Evolutionary conservation across 2,113 vertebrate genomes (phyloP).

Genomic region (Mus spicilegus): DNA sequence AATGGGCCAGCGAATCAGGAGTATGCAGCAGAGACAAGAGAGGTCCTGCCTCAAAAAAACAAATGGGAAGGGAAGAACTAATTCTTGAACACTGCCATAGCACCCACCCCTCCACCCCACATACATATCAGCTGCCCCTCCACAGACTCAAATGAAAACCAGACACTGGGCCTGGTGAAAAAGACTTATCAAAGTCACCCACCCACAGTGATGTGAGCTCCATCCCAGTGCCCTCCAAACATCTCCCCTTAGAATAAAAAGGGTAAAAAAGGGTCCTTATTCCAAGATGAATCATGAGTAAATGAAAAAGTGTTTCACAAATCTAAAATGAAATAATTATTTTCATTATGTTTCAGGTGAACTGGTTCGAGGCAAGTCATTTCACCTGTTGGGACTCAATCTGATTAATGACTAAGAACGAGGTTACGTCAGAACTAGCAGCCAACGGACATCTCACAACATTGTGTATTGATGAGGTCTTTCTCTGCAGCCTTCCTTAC

Average conservation of each 20-base stretch:
- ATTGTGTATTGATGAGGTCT: neutral
- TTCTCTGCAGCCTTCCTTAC: neutral
- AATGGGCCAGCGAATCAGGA: neutral
- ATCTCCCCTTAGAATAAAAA: neutral
- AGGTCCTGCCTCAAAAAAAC: neutral
- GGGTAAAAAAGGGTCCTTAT: neutral
- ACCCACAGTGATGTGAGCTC: neutral
- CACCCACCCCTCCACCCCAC: neutral
- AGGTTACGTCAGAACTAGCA: neutral
- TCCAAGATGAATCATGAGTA: neutral
- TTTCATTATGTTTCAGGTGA: neutral
- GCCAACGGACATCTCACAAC: accelerated
- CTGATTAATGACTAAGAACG: neutral
- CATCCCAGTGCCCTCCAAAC: neutral
- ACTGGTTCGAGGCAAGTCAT: neutral
- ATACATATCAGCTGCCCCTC: no score
- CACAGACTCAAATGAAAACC: neutral
- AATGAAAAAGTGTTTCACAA: neutral
- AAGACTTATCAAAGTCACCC: neutral
- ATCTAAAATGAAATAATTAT: neutral
- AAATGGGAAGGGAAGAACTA: neutral
- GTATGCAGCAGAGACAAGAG: neutral
- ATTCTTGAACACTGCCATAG: neutral
- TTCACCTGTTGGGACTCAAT: neutral
- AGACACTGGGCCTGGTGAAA: neutral